phyloP scores from a whole-genome alignment of 2,797 vertebrate species.

The Pipistrellus pipistrellus region DNA sequence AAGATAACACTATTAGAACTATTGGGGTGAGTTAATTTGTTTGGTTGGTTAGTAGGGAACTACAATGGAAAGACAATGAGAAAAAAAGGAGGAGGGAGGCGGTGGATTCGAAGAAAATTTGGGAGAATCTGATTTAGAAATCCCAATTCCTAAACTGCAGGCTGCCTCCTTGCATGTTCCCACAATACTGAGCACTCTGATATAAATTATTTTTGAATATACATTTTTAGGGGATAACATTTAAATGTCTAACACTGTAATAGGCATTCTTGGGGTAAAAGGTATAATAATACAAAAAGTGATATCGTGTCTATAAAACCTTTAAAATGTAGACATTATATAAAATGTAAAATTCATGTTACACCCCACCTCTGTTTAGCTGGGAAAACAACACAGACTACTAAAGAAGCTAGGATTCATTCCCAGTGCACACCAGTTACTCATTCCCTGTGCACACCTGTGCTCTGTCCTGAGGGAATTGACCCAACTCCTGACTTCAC shows the following conservation, averaged over 20 bases:
- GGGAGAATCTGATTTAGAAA: not conserved
- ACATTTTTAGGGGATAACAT: not conserved
- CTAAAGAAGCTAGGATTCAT: not conserved
- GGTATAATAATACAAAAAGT: not conserved
- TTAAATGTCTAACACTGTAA: not conserved
- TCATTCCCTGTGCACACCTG: not conserved
- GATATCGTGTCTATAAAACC: not conserved
- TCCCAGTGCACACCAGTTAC: not conserved
- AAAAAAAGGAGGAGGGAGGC: not conserved
- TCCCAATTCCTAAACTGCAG: not conserved
- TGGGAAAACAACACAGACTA: not conserved
- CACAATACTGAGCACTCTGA: not conserved
- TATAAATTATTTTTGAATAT: not conserved
- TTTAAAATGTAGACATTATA: not conserved
- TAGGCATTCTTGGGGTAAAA: not conserved
- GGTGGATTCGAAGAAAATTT: not conserved
- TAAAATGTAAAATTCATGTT: constrained; percentile 30
- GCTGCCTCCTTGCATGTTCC: not conserved
- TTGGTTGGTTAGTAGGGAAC: not conserved
- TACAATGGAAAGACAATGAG: not conserved
- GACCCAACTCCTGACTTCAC: not conserved
- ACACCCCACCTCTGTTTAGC: not conserved
- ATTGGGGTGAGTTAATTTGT: not conserved
- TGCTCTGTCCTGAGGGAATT: not conserved
- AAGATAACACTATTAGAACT: not conserved